Base-by-base conservation (phyloP, 2,113 vertebrate species). In the Ceuthmochares aereus region DNA sequence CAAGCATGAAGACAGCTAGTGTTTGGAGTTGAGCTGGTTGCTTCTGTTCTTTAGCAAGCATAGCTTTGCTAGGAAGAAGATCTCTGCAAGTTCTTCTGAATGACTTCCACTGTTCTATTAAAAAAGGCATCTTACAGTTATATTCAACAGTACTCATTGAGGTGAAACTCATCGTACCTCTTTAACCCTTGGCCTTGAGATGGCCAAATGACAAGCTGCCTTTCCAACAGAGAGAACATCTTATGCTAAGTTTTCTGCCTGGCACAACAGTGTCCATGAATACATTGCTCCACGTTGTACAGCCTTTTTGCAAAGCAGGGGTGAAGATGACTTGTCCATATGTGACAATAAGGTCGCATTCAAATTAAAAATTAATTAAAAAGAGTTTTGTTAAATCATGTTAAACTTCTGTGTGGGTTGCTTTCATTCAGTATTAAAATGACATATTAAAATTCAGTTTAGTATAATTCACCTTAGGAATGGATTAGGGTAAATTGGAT, bases 391-490 rank as follows among this genome's bases (percentile, higher is more conserved):
- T 82, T 94, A 84, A 96, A 84, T 95, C 1, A 2, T 32, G 27
- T 82, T 82, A 79, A 84, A 87, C 45, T 79, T 90, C 40, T 72
- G 13, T 64, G 58, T 87, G 66, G n/a, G 30, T 84, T 95, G 73
- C 73, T 94, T 95, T 92, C 73, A 73, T 92, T 92, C 64, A 52
- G 64, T 75, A 81, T 93, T 95, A 89, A 95, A 90, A 93, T 74
- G 17, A 83, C 1, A 2, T 42, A 87, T 91, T 92, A 87, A 87
- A 95, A 92, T 92, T 91, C 49, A 89, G 34, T 91, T 95, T 82
- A 72, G 60, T 72, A n/a, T 95, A 96, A 94, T 92, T 94, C 84
- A 96, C 86, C 69, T 96, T 92, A 81, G 69, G 77, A 95, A 80
- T 87, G 64, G 89, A 84, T 97, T 94, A 95, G 2, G 1, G 29